Conservation (phyloP, 2,888 invertebrate species). For the Agriopis leucophaearia region DNA sequence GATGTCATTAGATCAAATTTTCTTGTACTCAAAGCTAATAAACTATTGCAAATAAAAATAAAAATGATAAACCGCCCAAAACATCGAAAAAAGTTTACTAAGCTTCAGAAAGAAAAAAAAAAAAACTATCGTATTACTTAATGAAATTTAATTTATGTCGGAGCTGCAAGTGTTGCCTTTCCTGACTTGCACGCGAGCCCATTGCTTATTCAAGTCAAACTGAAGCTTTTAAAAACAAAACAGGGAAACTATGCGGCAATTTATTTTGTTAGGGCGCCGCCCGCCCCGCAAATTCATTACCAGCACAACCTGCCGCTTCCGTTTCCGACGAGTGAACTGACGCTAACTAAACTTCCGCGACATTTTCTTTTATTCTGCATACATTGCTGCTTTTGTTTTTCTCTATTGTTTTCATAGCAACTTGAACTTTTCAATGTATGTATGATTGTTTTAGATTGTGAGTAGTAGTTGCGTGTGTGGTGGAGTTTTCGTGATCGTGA, state of each 20-base stretch:
- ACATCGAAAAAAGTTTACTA: background rate
- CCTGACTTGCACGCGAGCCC: conserved; percentile 48
- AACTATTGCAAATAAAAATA: background rate
- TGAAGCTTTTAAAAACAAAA: conserved; percentile 75
- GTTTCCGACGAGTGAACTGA: conserved; percentile 66
- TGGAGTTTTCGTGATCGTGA: conserved; percentile 61
- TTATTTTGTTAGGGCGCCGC: conserved; percentile 78
- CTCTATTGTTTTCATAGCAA: too few species aligned
- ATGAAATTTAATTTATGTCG: conserved; percentile 49
- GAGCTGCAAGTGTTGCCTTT: conserved; percentile 47
- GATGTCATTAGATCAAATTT: too few species aligned
- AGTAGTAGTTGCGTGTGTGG: conserved; percentile 27
- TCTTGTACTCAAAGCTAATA: too few species aligned
- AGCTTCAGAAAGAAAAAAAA: conserved; percentile 3
- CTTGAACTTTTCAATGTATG: conserved; percentile 2
- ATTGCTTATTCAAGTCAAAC: conserved; percentile 68
- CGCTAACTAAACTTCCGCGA: conserved; percentile 51
- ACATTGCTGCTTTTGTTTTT: conserved; percentile 52
- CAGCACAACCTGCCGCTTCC: conserved; percentile 80
- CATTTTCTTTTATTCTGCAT: conserved; percentile 22
- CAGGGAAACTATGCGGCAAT: conserved; percentile 74
- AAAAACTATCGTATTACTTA: conserved; percentile 43
- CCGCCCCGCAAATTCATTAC: conserved; percentile 85
- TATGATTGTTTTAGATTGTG: conserved; percentile 7
- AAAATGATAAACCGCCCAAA: background rate